Conservation (phyloP, 2,113 vertebrate genomes). For the Muntiacus muntjak region DNA sequence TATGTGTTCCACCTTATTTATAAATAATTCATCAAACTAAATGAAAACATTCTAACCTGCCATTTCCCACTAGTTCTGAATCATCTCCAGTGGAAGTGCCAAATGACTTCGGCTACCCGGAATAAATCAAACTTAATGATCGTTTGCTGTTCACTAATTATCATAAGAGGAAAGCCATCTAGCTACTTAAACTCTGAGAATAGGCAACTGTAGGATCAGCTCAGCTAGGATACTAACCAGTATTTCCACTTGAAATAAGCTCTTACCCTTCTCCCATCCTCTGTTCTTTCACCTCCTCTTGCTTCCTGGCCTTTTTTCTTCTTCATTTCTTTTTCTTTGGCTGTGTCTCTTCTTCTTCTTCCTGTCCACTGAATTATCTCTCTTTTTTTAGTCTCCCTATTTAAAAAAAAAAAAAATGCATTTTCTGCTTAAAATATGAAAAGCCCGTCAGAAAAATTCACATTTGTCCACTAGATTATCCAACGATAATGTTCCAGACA, state of each 20-base stretch:
- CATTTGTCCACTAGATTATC: not conserved
- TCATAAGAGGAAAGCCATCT: not conserved
- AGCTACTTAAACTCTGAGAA: not conserved
- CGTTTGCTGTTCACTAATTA: not conserved
- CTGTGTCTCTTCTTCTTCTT: not conserved
- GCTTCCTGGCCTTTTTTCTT: not conserved
- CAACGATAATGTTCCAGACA: not conserved
- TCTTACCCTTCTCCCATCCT: not conserved
- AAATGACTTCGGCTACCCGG: not conserved
- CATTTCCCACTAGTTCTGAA: not conserved
- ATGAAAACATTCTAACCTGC: not conserved
- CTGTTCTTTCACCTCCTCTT: not conserved
- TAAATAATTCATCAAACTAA: slow-evolving; percentile 28
- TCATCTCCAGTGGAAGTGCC: not conserved
- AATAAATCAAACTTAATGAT: not conserved
- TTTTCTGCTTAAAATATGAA: not conserved
- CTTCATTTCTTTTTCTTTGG: not conserved
- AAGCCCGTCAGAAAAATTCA: not conserved
- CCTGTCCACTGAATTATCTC: not conserved
- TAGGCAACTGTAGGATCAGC: not conserved
- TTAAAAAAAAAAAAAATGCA: not conserved
- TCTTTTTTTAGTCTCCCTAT: not conserved
- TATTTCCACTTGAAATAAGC: not conserved
- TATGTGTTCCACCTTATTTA: not conserved
- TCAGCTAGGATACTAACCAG: no score